phyloP scores from a whole-genome alignment of 1,140 invertebrate genomes.

The Periplaneta americana region DNA sequence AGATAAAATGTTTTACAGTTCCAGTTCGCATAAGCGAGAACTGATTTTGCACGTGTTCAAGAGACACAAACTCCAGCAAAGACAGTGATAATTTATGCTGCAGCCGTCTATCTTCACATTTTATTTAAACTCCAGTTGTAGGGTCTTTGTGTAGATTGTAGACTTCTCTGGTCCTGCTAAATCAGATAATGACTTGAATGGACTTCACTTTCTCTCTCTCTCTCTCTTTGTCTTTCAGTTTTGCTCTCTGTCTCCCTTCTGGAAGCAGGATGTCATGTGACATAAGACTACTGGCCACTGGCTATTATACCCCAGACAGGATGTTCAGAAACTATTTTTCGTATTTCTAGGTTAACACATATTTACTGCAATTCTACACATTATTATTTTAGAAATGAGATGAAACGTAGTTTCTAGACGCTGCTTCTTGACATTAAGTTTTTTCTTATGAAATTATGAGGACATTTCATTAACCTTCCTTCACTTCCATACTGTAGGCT shows the following conservation, averaged over 20 bases:
- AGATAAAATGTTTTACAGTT: too few relatives aligned
- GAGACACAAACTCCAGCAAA: too few relatives aligned
- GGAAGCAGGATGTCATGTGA: background rate
- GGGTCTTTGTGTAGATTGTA: background rate
- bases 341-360: too few relatives aligned
- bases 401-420: too few relatives aligned
- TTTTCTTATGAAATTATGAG: too few relatives aligned
- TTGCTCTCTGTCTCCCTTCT: background rate
- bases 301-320: background rate
- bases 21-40: too few relatives aligned
- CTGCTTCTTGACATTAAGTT: too few relatives aligned
- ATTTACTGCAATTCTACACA: too few relatives aligned
- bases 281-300: background rate
- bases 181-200: background rate
- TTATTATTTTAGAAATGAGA: too few relatives aligned
- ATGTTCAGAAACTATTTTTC: background rate
- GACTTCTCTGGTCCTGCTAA: background rate
- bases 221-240: background rate
- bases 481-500: too few relatives aligned
- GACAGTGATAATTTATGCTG: background rate
- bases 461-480: too few relatives aligned
- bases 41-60: too few relatives aligned
- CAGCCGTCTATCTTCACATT: background rate
- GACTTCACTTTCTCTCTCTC: background rate
- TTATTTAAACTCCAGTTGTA: background rate